Conservation (phyloP, 2,113 vertebrate genomes). For the Myotis brandtii region DNA sequence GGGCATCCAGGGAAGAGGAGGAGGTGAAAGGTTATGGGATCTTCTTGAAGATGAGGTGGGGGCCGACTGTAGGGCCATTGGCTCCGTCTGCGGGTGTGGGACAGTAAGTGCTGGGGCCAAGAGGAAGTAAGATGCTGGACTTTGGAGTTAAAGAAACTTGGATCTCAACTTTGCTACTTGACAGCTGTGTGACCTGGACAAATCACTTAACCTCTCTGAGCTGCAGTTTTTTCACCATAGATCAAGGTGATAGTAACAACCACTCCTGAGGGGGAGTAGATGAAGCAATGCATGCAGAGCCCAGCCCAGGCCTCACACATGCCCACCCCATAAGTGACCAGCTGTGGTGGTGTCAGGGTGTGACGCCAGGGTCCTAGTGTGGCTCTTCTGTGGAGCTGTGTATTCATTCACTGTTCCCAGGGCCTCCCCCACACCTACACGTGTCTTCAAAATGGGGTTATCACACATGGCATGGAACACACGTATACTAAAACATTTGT, state of each 20-base stretch:
- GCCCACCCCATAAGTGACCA: fast-evolving
- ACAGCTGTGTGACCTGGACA: background rate
- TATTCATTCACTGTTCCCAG: background rate
- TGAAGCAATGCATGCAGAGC: background rate
- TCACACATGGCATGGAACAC: background rate
- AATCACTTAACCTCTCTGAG: background rate
- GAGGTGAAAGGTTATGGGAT: background rate
- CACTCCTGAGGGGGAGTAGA: background rate
- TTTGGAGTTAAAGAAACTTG: background rate
- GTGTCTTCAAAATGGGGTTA: background rate
- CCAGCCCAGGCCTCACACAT: background rate
- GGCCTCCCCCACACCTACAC: background rate
- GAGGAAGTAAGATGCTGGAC: background rate
- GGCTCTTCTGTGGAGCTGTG: background rate
- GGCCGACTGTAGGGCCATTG: fast-evolving
- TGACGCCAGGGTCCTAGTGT: no score
- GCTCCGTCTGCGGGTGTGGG: background rate
- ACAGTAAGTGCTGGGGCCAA: background rate
- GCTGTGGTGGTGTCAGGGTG: background rate
- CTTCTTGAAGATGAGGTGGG: background rate
- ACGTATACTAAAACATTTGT: background rate
- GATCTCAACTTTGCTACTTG: background rate
- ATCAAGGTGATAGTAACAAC: background rate
- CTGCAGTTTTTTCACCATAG: background rate
- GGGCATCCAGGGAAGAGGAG: background rate